phyloP scores from a whole-genome alignment of 2,797 vertebrate species.

The Chanos chanos region DNA sequence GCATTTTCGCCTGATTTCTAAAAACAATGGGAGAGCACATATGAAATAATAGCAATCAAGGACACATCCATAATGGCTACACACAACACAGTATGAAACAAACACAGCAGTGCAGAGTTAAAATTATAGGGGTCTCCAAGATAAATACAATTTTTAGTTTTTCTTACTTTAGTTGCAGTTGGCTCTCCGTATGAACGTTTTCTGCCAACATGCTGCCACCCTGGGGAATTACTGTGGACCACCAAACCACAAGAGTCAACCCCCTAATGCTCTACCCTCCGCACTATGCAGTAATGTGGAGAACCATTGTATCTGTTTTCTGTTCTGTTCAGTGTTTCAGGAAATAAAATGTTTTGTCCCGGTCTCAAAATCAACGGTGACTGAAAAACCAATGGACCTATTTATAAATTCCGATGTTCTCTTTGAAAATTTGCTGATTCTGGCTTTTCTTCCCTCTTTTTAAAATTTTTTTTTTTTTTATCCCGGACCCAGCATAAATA shows the following conservation, averaged over 20 bases:
- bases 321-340: constrained; percentile 35
- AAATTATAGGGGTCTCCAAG: constrained; percentile 14
- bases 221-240: constrained; percentile 26
- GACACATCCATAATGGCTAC: constrained; percentile 34
- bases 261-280: constrained; percentile 32
- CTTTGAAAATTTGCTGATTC: constrained; percentile 17
- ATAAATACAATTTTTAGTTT: constrained; percentile 38
- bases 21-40: constrained; percentile 12
- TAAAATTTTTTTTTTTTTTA: neutral
- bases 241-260: constrained; percentile 29
- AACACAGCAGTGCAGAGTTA: neutral
- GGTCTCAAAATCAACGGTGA: constrained; percentile 7
- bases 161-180: constrained; percentile 5
- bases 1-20: constrained; percentile 8
- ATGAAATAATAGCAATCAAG: constrained; percentile 17
- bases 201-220: constrained; percentile 7
- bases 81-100: constrained; percentile 27
- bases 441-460: constrained; percentile 16
- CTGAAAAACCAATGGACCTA: constrained; percentile 28
- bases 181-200: constrained; percentile 29
- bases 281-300: constrained; percentile 42
- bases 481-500: neutral
- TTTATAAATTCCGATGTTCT: constrained; percentile 26
- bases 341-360: constrained; percentile 28
- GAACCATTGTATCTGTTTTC: constrained; percentile 17